phyloP scores from a whole-genome alignment of 2,888 invertebrate genomes.

The Mesodorylaimus sp. region DNA sequence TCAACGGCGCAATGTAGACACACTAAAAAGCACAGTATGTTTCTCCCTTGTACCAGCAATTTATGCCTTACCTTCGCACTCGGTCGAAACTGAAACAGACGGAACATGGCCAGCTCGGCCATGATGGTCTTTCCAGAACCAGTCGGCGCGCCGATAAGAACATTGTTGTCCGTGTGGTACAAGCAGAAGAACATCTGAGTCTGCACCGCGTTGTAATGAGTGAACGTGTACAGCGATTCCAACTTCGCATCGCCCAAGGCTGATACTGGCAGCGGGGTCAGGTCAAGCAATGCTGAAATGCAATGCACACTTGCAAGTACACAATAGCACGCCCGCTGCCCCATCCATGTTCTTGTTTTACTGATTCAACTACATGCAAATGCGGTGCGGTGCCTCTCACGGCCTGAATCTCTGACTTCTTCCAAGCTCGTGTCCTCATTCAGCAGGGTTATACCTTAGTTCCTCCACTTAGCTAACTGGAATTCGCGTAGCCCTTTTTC shows the following conservation, averaged over 20 bases:
- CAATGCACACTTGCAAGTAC: conserved; percentile 4
- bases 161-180: conserved; percentile 81
- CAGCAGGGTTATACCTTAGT: too few species aligned
- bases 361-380: too few species aligned
- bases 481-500: too few species aligned
- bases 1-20: conserved; percentile 93
- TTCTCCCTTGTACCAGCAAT: neutral
- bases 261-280: conserved; percentile 69
- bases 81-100: conserved; percentile 29
- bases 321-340: neutral
- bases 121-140: conserved; percentile 96
- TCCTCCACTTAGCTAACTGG: too few species aligned
- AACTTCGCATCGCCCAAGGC: conserved; percentile 57
- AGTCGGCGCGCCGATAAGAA: conserved; percentile 81
- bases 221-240: conserved; percentile 66
- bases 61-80: conserved; percentile 4
- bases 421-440: too few species aligned
- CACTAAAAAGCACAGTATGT: conserved; percentile 34
- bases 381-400: too few species aligned
- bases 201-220: conserved; percentile 94
- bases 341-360: too few species aligned
- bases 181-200: conserved; percentile 91
- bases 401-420: too few species aligned
- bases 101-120: conserved; percentile 88
- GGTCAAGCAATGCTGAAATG: conserved; percentile 54